A percentile compares a stretch with the other conserved stretches of the same genome.
Conservation (phyloP, 2,888 invertebrate species). For the Andrena marginata region DNA sequence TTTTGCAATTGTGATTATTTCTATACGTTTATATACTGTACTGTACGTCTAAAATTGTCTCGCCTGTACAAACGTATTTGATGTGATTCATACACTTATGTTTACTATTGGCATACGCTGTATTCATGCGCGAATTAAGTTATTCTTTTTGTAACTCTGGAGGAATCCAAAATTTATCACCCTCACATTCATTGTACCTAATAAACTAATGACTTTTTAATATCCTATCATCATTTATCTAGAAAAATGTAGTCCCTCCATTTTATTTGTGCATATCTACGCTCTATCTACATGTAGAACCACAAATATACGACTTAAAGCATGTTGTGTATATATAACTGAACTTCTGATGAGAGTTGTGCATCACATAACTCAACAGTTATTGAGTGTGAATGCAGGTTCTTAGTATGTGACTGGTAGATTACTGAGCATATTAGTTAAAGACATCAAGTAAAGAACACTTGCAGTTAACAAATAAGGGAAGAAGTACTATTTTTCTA, state of each 20-base stretch:
- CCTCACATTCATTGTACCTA: constrained; percentile 28
- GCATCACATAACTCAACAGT: constrained; percentile 30
- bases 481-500: background rate
- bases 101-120: constrained; percentile 14
- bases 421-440: background rate
- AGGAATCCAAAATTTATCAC: constrained; percentile 1
- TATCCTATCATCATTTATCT: background rate
- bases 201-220: constrained; percentile 42
- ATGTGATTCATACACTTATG: constrained; percentile 32
- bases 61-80: constrained; percentile 30
- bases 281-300: background rate
- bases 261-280: background rate
- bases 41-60: constrained; percentile 33
- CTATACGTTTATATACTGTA: constrained; percentile 32
- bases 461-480: background rate
- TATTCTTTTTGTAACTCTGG: constrained; percentile 35
- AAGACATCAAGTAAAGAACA: no score
- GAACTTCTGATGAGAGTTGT: constrained; percentile 19
- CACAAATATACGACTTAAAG: background rate
- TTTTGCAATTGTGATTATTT: constrained; percentile 54
- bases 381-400: background rate
- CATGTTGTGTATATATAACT: background rate
- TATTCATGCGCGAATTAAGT: constrained; percentile 27
- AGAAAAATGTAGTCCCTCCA: background rate
- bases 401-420: background rate